Conservation (phyloP, 2,113 vertebrate species). For the Larimichthys polyactis region DNA sequence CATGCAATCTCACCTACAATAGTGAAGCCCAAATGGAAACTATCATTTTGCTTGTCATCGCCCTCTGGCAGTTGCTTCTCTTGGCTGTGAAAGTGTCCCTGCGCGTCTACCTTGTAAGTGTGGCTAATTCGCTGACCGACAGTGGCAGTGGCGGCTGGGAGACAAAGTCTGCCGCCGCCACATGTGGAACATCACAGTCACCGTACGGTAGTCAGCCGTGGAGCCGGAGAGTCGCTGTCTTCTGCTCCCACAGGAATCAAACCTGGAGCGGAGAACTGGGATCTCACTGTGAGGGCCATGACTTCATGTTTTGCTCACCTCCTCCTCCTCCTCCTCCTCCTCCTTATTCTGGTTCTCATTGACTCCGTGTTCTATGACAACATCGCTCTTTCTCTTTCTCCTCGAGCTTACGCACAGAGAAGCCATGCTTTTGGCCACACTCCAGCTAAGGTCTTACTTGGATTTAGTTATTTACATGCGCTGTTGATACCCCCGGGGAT, state of each 20-base stretch:
- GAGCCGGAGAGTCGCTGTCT: constrained; percentile 78
- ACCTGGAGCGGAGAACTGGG: constrained; percentile 60
- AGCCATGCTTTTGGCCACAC: constrained; percentile 17
- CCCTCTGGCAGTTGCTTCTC: constrained; percentile 64
- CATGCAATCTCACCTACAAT: constrained; percentile 65
- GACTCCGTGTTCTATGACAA: constrained; percentile 51
- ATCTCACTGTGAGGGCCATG: constrained; percentile 67
- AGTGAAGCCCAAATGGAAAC: constrained; percentile 62
- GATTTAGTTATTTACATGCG: constrained; percentile 52
- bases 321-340: constrained; percentile 40
- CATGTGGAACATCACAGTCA: constrained; percentile 81
- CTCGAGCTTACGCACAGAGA: constrained; percentile 4
- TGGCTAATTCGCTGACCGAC: constrained; percentile 34
- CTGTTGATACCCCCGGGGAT: constrained; percentile 21
- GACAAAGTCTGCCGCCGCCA: constrained; percentile 54
- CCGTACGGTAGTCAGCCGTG: constrained; percentile 69
- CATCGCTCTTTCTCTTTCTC: constrained; percentile 34
- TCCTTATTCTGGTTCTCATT: constrained; percentile 51
- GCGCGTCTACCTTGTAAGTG: constrained; percentile 38
- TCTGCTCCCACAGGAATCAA: constrained; percentile 65
- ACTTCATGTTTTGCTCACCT: constrained; percentile 69
- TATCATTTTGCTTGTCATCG: constrained; percentile 74
- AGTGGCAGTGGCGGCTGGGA: constrained; percentile 31
- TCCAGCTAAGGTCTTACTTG: constrained; percentile 32
- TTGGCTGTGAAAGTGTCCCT: constrained; percentile 56